Percentiles rank a stretch among this genome's conserved stretches.
Conservation (phyloP, 2,113 vertebrate species). For the Catharus fuscescens region DNA sequence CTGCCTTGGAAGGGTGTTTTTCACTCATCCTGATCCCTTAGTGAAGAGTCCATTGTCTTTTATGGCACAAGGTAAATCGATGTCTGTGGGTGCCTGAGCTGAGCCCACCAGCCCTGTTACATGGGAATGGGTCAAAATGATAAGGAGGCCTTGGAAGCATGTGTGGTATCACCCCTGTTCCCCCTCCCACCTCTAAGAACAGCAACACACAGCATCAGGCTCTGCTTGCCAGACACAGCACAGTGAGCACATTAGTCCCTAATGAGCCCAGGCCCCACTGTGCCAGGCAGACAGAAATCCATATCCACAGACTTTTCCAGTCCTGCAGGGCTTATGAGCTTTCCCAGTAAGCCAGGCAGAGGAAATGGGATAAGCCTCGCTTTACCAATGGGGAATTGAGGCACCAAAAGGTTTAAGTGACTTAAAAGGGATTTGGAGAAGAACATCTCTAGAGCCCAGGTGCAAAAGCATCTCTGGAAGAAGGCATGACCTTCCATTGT, state of each 20-base stretch:
- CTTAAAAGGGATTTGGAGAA: neutral
- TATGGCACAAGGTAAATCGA: neutral
- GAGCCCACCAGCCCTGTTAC: accelerated
- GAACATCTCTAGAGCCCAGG: neutral
- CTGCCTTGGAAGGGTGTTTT: neutral
- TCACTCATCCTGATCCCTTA: neutral
- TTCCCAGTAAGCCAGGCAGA: neutral
- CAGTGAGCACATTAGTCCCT: neutral
- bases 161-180: neutral
- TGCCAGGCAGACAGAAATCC: neutral
- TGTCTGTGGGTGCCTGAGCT: neutral
- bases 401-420: neutral
- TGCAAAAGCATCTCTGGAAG: neutral
- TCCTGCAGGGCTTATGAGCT: neutral
- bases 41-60: neutral
- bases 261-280: neutral
- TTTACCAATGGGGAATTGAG: neutral
- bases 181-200: neutral
- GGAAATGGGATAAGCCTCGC: neutral
- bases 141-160: neutral
- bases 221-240: neutral
- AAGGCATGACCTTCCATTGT: neutral
- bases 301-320: neutral
- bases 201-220: neutral
- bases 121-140: neutral